Base-by-base conservation (phyloP, 1,140 invertebrate genomes). In the Schmidtea mediterranea region DNA sequence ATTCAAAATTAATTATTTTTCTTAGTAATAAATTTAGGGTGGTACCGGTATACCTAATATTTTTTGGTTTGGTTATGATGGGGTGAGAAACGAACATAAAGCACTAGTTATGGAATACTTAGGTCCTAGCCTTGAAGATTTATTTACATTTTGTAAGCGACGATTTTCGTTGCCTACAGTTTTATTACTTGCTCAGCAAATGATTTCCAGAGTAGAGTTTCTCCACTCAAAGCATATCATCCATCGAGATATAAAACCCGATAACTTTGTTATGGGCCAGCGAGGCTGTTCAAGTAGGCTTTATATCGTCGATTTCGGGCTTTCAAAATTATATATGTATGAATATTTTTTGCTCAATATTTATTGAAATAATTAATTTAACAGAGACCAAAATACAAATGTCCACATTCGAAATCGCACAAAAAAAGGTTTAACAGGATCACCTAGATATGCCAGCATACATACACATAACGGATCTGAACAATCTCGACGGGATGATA, bases 201-300 rank as follows among this genome's bases (percentile, higher is more conserved):
- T 65, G 62, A 10, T 52, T 65, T 63, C 62, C 50, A 58, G 73
- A 47, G 73, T 75, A 55, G 73, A 76, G 53, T 75, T 69, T 61
- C 69, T 75, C 39, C 74, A 76, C 56, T 71, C 67, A 52, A 75
- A 75, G 59, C 72, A 73, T 56, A 75, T 64, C 68, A 75, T 61
- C 57, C 84, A 92, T 69, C 76, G 83, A 58, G 84, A 90, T 68
- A 84, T 89, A 55, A 90, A 87, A 66, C 83, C 82, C 45, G 54
- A 55, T 40, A 55, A 55, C 43, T 55, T 55, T 37, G 43, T 55
- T 12, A 54, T 55, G 51, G 54, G 54, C 1, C 36, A 23, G 9
- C 38, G 52, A 23, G 46, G 48, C n/a, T 50, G 53, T 18, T 45
- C 38, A 23, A 53, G 46, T 43, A 46, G 47, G 41, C 43, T 54